Conservation (phyloP, 2,888 invertebrate species). For the Tipula vernalis region DNA sequence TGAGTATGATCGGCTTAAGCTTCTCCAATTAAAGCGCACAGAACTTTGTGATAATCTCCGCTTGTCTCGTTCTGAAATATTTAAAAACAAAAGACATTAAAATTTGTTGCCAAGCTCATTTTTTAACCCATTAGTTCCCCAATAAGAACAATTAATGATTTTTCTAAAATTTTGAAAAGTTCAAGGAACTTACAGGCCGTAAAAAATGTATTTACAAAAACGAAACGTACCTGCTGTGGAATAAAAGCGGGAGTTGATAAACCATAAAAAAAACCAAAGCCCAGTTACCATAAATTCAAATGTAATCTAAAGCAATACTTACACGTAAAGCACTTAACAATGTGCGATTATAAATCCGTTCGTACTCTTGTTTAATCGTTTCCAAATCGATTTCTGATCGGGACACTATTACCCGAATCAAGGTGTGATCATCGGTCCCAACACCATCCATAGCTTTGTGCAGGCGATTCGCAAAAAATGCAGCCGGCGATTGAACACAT, state of each 20-base stretch:
- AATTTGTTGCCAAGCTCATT: neutral
- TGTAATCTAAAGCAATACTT: conserved; percentile 20
- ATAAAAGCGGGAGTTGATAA: neutral
- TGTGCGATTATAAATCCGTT: conserved; percentile 54
- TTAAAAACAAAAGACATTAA: conserved; percentile 8
- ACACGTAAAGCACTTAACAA: conserved; percentile 51
- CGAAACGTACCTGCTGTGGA: neutral
- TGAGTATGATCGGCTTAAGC: conserved; percentile 17
- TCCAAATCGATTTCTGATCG: conserved; percentile 58
- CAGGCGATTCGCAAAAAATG: conserved; percentile 55
- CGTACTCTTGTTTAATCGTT: conserved; percentile 56
- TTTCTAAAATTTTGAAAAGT: neutral
- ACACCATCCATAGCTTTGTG: conserved; percentile 53
- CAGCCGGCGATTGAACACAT: conserved; percentile 50
- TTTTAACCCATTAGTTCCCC: neutral
- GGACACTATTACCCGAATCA: conserved; percentile 58
- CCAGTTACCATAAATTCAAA: neutral
- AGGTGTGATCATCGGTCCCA: conserved; percentile 58
- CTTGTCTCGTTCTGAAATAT: conserved; percentile 40
- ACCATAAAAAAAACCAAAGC: neutral
- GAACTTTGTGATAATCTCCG: conserved; percentile 43
- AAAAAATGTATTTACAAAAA: neutral
- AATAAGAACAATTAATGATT: neutral
- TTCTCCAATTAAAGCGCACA: conserved; percentile 37
- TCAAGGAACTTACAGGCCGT: neutral